Base-by-base conservation (phyloP, 2,113 vertebrate genomes). In the Cololabis saira region DNA sequence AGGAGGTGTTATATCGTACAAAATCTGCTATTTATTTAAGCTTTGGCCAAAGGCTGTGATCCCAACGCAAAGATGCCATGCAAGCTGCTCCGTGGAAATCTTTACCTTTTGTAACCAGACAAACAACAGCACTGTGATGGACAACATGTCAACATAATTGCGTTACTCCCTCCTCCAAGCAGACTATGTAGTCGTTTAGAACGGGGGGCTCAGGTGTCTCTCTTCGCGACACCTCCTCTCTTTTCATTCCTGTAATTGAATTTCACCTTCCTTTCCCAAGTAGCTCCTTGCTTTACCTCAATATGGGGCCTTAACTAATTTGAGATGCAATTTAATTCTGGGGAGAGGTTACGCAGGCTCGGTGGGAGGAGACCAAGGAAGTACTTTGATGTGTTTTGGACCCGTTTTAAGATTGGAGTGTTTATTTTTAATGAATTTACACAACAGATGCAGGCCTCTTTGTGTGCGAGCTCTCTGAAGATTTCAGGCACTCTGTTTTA, bases 171-270 rank as follows among this genome's bases (percentile, higher is more conserved):
- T 57, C 66, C 78, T 69, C 72, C 81, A 50, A 11, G 63, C 11
- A 5, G 51, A 74, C 68, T 76, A 71, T 71, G 70, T 76, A 67
- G 70, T 79, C 70, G 73, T 77, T 78, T 82, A 69, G 70, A 73
- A 79, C 62, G 63, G 42, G 67, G 85, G 84, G 71, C 89, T 91
- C 92, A 92, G 92, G 89, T 94, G 92, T 91, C 80, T 55, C 7
- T 51, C 59, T 73, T 61, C 2, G 42, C 48, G 71, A 76, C 72
- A 19, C 65, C 72, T 75, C 60, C 70, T 74, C 52, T 64, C 59
- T 78, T 81, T 72, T 80, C 81, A 76, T 74, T 80, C 82, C 59
- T 71, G 43, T 89, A 90, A 92, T 92, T 84, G 27, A 78, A 93
- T 93, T 89, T 85, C 67, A 67, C 67, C 89, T 78, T 76, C 76